Conservation (phyloP, 64 coral and sea anemone species). For the Montipora cactus region DNA sequence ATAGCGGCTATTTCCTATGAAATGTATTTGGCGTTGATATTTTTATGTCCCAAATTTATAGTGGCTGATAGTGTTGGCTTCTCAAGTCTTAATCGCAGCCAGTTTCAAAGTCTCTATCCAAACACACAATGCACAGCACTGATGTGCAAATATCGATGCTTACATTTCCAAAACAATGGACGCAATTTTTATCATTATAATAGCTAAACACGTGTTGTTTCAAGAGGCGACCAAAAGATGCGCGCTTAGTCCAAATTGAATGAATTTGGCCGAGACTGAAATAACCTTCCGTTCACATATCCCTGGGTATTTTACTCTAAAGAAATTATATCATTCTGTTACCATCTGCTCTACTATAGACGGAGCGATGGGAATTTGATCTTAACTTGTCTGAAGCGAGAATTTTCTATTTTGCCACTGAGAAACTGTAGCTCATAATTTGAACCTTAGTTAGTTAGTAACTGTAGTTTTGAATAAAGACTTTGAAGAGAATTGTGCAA, state of each 20-base stretch:
- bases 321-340: too few relatives aligned
- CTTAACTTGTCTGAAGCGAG: not conserved
- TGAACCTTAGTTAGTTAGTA: not conserved
- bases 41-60: not conserved
- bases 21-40: not conserved
- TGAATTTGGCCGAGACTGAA: too few relatives aligned
- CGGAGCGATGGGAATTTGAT: too few relatives aligned
- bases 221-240: not conserved
- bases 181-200: not conserved
- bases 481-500: slow-evolving; percentile 13
- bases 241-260: too few relatives aligned
- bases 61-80: not conserved
- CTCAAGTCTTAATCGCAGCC: not conserved
- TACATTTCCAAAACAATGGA: slow-evolving; percentile 43
- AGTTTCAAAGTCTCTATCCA: not conserved
- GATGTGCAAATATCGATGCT: slow-evolving; percentile 24
- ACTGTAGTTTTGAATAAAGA: not conserved
- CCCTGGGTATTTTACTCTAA: not conserved
- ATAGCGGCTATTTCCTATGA: slow-evolving; percentile 7
- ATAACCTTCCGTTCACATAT: too few relatives aligned
- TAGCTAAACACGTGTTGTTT: slow-evolving; percentile 19
- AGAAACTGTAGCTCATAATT: not conserved
- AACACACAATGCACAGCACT: not conserved
- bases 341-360: too few relatives aligned
- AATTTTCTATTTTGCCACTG: not conserved